Conservation (phyloP, 2,888 invertebrate genomes). For the Folsomia candida region DNA sequence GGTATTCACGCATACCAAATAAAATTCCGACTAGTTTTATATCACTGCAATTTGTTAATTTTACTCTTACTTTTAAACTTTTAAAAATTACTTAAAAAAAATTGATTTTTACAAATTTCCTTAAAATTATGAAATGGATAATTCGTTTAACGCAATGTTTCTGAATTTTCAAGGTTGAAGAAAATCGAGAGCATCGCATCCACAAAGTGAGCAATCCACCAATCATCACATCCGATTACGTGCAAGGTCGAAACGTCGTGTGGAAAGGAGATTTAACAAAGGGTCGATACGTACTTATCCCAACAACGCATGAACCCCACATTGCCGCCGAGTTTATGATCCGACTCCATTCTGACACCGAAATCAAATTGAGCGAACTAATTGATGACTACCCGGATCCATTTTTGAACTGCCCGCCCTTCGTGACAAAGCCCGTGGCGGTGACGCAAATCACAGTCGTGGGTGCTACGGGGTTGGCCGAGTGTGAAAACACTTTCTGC, state of each 20-base stretch:
- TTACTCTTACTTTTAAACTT: too few relatives aligned
- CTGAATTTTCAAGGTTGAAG: conserved; percentile 55
- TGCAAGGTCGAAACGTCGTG: conserved; percentile 54
- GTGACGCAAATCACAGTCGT: conserved; percentile 35
- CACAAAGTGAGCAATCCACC: conserved; percentile 56
- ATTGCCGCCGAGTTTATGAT: conserved; percentile 58
- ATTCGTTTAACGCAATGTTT: too few relatives aligned
- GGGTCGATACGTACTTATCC: conserved; percentile 61
- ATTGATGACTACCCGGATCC: conserved; percentile 31
- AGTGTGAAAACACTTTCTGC: conserved; percentile 32
- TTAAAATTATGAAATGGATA: too few relatives aligned
- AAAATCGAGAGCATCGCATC: conserved; percentile 56
- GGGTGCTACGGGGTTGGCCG: conserved; percentile 29
- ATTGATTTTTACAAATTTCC: too few relatives aligned
- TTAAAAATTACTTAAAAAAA: too few relatives aligned
- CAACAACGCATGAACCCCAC: conserved; percentile 60
- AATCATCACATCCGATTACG: conserved; percentile 55
- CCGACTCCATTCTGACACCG: conserved; percentile 54
- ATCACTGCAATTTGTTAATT: too few relatives aligned
- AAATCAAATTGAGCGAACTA: conserved; percentile 51
- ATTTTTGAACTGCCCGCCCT: conserved; percentile 23
- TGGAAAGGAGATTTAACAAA: conserved; percentile 52
- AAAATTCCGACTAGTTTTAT: too few relatives aligned
- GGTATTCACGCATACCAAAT: too few relatives aligned
- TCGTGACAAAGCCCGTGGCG: conserved; percentile 26